These are phyloP conservation scores for Fregata magnificens DNA, from an alignment of 2,113 vertebrate species.

Conservation along the genomic window DNA sequence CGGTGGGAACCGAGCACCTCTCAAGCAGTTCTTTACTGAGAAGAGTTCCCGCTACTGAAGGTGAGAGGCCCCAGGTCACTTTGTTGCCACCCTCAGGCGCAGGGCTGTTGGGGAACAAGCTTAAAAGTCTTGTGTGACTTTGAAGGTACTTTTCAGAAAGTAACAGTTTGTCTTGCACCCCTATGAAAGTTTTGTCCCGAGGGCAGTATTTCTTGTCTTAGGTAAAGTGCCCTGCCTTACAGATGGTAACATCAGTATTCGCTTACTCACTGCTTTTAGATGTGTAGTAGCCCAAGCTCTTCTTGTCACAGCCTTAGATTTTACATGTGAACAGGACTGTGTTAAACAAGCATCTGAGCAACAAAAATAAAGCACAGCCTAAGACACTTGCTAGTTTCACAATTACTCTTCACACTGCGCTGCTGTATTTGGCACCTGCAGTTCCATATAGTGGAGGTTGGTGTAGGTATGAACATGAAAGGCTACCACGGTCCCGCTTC, in stretches of 20 bases:
- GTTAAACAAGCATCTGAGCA: background rate
- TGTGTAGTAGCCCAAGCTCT: background rate
- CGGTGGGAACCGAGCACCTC: background rate
- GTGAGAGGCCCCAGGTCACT: rapidly evolving
- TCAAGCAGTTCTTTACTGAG: background rate
- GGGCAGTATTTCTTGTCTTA: background rate
- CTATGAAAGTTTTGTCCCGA: background rate
- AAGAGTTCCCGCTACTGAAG: background rate
- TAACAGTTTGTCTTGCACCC: background rate
- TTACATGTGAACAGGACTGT: rapidly evolving
- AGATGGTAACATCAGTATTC: background rate
- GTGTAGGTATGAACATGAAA: rapidly evolving
- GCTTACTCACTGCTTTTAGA: background rate
- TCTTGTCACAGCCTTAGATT: background rate
- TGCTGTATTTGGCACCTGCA: background rate
- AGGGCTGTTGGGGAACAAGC: background rate
- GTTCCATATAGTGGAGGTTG: rapidly evolving
- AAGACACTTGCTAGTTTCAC: background rate
- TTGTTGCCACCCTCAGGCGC: rapidly evolving
- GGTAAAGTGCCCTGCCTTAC: background rate
- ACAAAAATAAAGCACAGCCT: background rate
- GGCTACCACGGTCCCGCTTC: background rate
- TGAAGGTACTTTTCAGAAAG: background rate
- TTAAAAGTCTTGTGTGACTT: rapidly evolving
- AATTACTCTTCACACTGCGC: background rate